These are phyloP conservation scores for Cacatua alba DNA, from an alignment of 2,113 vertebrate genomes.

Conservation along the genomic window DNA sequence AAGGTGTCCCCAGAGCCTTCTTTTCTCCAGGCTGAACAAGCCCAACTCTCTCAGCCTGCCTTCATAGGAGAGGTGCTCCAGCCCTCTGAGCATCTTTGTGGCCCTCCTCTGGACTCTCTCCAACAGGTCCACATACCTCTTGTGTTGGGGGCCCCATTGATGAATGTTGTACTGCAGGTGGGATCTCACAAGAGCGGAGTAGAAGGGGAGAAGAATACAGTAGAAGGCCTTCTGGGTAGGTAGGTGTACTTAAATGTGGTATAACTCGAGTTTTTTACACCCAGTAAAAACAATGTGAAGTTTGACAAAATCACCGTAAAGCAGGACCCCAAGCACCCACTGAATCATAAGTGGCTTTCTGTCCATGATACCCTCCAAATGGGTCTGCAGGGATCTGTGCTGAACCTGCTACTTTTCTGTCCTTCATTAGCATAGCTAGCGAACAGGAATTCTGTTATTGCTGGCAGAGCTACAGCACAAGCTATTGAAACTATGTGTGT, in stretches of 20 bases:
- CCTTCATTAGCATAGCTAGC: fast-evolving
- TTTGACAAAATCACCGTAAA: neutral
- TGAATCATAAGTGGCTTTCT: neutral
- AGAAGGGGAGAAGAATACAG: neutral
- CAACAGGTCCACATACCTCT: neutral
- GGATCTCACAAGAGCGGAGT: neutral
- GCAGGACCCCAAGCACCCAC: neutral
- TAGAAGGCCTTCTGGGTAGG: neutral
- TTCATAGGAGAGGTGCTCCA: neutral
- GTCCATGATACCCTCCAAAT: neutral
- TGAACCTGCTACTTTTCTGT: neutral
- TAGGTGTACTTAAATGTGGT: neutral
- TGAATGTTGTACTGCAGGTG: neutral
- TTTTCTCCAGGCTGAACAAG: neutral
- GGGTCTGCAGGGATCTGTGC: neutral
- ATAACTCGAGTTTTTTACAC: neutral
- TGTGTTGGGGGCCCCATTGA: neutral
- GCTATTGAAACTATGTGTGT: neutral
- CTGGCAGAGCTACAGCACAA: neutral
- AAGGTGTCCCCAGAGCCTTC: neutral
- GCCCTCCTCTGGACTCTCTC: neutral
- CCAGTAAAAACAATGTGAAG: neutral
- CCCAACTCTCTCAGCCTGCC: neutral
- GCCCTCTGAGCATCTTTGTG: neutral
- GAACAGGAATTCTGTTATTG: neutral